Base-by-base conservation (phyloP, 2,888 invertebrate genomes). In the Orthosia gracilis region DNA sequence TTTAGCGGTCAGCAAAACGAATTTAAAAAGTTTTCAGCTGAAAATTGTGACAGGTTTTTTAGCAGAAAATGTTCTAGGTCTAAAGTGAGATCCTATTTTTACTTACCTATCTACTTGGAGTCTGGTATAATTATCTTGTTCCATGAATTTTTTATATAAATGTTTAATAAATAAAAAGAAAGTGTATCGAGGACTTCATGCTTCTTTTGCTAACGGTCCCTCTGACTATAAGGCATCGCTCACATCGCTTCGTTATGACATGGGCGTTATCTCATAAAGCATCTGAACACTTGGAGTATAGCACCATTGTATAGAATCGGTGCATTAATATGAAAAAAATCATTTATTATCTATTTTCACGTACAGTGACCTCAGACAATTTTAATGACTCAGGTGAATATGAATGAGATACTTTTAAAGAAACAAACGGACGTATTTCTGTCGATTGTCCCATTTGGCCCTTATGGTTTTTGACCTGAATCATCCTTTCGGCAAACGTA, bases 191-290 rank as follows among this genome's bases (percentile, higher is more conserved):
- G 13, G 7, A 59, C 7, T 23, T 21, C 5, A 18, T 0, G 26
- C 7, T 72, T 13, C 3, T 71, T 84, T 86, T 84, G 62, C 86
- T 69, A 50, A 69, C 89, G 26, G 54, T 90, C 74, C 78, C n/a
- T 54, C 57, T 26, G 21, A 80, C 74, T 78, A 83, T 90, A 91
- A 90, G 85, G 89, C 89, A 76, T 77, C 85, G 87, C 90, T 87
- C 91, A 90, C 89, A 91, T 89, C 88, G 84, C 78, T 88, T 84
- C 86, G 88, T 91, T 91, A 92, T 90, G 91, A 92, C 91, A 90
- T 87, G 90, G 86, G 89, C 90, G 91, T 92, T 92, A 93, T 92
- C 94, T 92, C 90, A 93, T 92, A 91, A 92, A 91, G 83, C 85
- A 92, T 92, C 90, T 85, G 87, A 87, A 84, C 81, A 86, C 89